Conservation (phyloP, 1,140 invertebrate genomes). For the Gryllus bimaculatus region DNA sequence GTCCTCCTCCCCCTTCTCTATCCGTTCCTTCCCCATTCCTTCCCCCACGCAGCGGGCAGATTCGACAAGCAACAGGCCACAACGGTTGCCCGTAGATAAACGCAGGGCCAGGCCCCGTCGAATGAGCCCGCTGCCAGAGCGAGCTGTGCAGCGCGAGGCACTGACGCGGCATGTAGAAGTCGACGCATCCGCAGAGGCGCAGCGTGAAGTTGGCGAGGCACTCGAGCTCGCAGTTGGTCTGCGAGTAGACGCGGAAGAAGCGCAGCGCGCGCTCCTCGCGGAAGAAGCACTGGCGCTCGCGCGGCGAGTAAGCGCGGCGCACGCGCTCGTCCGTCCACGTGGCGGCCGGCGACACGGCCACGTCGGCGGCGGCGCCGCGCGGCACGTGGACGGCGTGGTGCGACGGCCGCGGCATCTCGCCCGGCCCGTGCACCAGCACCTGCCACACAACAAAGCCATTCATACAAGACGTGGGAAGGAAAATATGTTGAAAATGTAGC, state of each 20-base stretch:
- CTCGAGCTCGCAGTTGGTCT: conserved; percentile 21
- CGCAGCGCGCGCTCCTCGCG: conserved; percentile 47
- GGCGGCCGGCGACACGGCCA: conserved; percentile 50
- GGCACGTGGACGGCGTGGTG: conserved; percentile 49
- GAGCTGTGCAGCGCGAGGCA: too few species aligned
- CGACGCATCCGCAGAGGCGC: conserved; percentile 21
- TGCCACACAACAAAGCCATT: conserved; percentile 30
- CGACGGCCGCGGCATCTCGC: conserved; percentile 46
- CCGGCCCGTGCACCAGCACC: conserved; percentile 49
- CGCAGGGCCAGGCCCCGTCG: too few species aligned
- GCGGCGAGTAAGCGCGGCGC: conserved; percentile 36
- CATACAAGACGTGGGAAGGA: too few species aligned
- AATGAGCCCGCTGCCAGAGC: too few species aligned
- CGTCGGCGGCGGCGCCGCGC: conserved; percentile 44
- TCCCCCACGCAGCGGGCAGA: too few species aligned
- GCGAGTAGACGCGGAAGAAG: conserved; percentile 41
- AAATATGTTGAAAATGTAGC: too few species aligned
- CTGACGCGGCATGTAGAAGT: conserved; percentile 25
- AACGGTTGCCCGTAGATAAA: too few species aligned
- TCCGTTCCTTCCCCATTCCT: too few species aligned
- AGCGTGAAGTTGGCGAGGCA: conserved; percentile 24
- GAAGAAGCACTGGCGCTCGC: conserved; percentile 54
- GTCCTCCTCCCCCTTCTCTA: too few species aligned
- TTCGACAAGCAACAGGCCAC: too few species aligned
- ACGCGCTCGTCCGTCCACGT: conserved; percentile 50